A percentile compares a stretch with the other conserved stretches of the same genome.
These are phyloP conservation scores for Escarpia spicata DNA, from an alignment of 2,888 invertebrate genomes.

Conservation along the genomic window DNA sequence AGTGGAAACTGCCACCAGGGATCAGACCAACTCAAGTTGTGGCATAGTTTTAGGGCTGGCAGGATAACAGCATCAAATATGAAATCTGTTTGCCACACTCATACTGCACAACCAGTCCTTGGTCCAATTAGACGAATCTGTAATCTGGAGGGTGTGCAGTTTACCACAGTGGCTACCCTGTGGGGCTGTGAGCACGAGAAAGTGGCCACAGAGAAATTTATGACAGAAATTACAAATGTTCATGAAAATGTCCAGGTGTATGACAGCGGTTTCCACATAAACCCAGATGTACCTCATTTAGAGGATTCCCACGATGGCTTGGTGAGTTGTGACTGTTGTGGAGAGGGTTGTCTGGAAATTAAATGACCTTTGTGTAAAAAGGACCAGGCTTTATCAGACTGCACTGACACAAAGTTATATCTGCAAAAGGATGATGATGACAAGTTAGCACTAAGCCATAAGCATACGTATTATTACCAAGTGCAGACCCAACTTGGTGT, in stretches of 20 bases:
- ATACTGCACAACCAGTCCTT: neutral
- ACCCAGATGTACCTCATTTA: constrained; percentile 27
- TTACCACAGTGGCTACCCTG: neutral
- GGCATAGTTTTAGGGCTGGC: neutral
- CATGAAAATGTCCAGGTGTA: neutral
- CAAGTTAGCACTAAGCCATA: constrained; percentile 20
- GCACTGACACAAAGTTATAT: neutral
- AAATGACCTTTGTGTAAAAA: neutral
- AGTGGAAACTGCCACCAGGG: neutral
- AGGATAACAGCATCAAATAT: neutral
- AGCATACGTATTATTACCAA: neutral
- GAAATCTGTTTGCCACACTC: neutral
- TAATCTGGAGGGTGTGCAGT: neutral
- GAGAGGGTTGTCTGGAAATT: constrained; percentile 27
- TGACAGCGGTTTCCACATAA: constrained; percentile 24
- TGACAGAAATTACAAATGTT: neutral
- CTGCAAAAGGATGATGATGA: neutral
- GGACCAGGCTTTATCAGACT: neutral
- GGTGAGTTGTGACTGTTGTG: constrained; percentile 35
- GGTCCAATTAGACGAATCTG: neutral
- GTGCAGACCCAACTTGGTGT: constrained; percentile 20
- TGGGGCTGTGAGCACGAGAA: constrained; percentile 7
- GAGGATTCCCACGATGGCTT: constrained; percentile 34
- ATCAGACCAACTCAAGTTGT: neutral
- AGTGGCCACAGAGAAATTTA: neutral